Conservation (phyloP, 2,797 vertebrate genomes). For the Podarcis siculus region DNA sequence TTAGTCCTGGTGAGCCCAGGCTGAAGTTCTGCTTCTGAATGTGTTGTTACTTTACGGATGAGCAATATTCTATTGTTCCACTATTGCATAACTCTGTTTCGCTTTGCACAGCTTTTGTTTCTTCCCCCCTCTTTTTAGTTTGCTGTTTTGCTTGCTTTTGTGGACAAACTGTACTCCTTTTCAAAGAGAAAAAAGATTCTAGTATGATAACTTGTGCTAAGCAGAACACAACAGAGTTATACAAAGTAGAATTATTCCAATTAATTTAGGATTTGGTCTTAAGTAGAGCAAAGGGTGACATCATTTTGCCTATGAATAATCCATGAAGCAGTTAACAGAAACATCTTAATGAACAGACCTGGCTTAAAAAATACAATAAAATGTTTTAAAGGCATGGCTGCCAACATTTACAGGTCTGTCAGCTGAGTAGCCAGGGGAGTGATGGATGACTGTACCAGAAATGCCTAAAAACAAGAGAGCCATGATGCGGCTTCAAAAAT, state of each 20-base stretch:
- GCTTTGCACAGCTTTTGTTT: background rate
- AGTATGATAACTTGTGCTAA: conserved; percentile 30
- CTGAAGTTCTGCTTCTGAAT: background rate
- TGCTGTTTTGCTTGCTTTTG: conserved; percentile 55
- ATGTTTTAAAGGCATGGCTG: conserved; percentile 14
- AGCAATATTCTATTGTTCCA: background rate
- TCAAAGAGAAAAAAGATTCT: conserved; percentile 44
- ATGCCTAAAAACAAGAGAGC: background rate
- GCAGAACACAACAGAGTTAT: conserved; percentile 37
- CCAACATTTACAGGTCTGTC: conserved; percentile 11
- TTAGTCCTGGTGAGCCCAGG: background rate
- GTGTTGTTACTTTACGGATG: background rate
- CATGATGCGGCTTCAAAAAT: background rate
- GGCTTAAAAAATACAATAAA: conserved; percentile 26
- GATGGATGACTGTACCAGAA: background rate
- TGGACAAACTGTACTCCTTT: conserved; percentile 32
- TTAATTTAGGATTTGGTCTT: conserved; percentile 61
- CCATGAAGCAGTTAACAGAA: conserved; percentile 43
- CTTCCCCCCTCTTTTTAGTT: conserved; percentile 11
- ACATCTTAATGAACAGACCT: conserved; percentile 14
- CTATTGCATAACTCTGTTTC: background rate
- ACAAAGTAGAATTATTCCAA: conserved; percentile 47
- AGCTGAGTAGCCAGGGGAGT: conserved; percentile 31
- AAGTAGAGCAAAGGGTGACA: conserved; percentile 53
- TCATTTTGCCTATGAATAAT: conserved; percentile 44